Evolutionary conservation across 1,140 invertebrate genomes (phyloP), one percentile per base, ranked within the genome.

Genomic region (Diploscapter pachys): DNA sequence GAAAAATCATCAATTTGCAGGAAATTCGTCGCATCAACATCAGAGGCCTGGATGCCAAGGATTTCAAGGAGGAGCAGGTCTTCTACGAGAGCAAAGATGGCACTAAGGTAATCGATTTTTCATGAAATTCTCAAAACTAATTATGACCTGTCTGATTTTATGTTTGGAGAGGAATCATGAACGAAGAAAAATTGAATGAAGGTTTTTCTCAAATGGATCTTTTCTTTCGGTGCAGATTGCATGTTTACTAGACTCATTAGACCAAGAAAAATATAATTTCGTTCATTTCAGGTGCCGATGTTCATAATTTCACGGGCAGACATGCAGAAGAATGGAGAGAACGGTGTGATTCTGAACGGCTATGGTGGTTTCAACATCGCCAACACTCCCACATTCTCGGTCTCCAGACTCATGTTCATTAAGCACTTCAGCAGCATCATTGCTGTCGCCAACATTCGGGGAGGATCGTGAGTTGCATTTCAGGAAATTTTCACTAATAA

Each of bases 291-390:
- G 72, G 84, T 99, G 79, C 96, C 96, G 3, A 98, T 99, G 96
- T 99, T 97, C 87, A 91, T 99, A 78, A 90, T 97, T 52, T 90
- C 91, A 78, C 91, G 90, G 83, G 93, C 93, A 87, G 91, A 92
- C 87, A 82, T 89, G 9, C 59, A 81, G 53, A 78, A 83, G 72
- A 90, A 94, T 87, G 91, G 91, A 52, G 89, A 88, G 61, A 91
- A 90, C 86, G 92, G 91, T 50, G 92, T 91, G 74, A 87, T 97
- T 9, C 87, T 99, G 13, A 98, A 98, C 87, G 96, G 95, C 31
- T 99, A 99, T 87, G 96, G 96, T 64, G 96, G 96, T 0, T 99
- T 98, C 85, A 96, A 96, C 88, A 91, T 96, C 72, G 92, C 92
- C 81, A 88, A 97, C 74, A 91, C 91, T 82, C 95, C 96, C 5